Evolutionary conservation across 2,113 vertebrate genomes (phyloP).

Genomic region (Craseonycteris thonglongyai): DNA sequence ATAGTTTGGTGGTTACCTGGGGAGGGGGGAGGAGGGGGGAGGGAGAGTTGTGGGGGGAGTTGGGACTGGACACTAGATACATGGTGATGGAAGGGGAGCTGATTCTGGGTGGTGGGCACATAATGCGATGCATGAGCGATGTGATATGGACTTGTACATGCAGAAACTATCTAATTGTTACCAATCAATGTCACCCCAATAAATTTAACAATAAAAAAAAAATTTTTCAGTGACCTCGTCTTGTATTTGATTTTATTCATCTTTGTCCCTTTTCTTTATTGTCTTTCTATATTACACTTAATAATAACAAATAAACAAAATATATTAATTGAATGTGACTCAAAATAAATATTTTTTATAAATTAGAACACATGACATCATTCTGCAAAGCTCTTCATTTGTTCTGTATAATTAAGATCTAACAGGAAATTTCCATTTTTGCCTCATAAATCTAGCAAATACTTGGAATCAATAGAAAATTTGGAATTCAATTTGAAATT

Average conservation of each 20-base stretch:
- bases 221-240: no score
- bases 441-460: background rate
- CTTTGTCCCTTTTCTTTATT: background rate
- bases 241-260: background rate
- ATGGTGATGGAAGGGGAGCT: no score
- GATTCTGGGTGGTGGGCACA: no score
- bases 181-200: no score
- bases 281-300: background rate
- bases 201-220: no score
- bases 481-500: background rate
- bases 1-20: no score
- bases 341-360: background rate
- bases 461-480: background rate
- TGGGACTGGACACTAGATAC: no score
- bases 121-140: no score
- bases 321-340: background rate
- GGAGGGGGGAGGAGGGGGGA: no score
- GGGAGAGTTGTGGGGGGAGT: no score
- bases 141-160: no score
- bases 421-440: background rate
- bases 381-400: background rate
- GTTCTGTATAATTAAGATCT: background rate
- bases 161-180: no score
- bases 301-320: background rate
- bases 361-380: background rate